Percentiles rank a stretch among this genome's conserved stretches.
phyloP scores from a whole-genome alignment of 2,113 vertebrate genomes.

The Clarias gariepinus region DNA sequence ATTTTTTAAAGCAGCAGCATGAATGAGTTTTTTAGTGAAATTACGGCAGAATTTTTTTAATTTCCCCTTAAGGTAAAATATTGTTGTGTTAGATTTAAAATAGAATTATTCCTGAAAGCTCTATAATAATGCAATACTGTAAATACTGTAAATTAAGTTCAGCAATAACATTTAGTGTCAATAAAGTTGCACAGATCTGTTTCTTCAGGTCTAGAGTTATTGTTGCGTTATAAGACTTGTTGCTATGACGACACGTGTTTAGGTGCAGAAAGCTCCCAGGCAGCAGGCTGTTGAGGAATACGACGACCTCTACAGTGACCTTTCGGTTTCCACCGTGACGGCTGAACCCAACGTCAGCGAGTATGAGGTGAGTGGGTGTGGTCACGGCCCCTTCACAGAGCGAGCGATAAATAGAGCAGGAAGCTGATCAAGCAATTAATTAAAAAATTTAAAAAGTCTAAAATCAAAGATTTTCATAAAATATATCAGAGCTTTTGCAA shows the following conservation, averaged over 20 bases:
- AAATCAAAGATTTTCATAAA: too few species aligned
- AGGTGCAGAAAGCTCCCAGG: constrained; percentile 62
- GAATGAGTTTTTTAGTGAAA: not conserved
- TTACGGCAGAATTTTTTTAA: not conserved
- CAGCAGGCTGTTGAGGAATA: constrained; percentile 63
- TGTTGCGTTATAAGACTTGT: not conserved
- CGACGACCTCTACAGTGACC: constrained; percentile 70
- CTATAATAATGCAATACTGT: not conserved
- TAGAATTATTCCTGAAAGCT: not conserved
- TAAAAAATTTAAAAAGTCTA: too few species aligned
- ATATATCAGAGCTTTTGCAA: too few species aligned
- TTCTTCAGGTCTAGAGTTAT: not conserved
- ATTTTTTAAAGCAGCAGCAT: not conserved
- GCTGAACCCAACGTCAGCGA: constrained; percentile 63
- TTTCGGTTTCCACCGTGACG: constrained; percentile 64
- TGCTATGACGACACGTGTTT: not conserved
- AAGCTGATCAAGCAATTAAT: not conserved
- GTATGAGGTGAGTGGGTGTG: constrained; percentile 71
- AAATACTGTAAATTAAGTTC: not conserved
- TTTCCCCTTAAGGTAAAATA: not conserved
- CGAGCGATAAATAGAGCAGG: not conserved
- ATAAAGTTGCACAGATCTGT: not conserved
- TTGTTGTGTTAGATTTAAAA: not conserved
- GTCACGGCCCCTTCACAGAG: not conserved
- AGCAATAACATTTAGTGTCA: not conserved